These are phyloP conservation scores for Zygogramma bicolorata DNA, from an alignment of 2,888 invertebrate species.

Conservation along the genomic window DNA sequence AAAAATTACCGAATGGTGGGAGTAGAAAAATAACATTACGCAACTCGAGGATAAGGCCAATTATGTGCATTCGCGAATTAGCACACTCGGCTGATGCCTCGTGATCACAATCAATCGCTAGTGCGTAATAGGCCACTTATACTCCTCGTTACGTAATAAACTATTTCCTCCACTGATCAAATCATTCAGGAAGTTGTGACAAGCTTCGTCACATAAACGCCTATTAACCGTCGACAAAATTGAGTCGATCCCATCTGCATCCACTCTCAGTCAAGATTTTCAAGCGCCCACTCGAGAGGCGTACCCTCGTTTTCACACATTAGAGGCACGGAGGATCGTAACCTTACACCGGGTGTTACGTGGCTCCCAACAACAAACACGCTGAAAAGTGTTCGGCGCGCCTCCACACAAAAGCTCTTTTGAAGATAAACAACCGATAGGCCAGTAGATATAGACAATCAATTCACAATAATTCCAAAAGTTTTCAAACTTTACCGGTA, in stretches of 20 bases:
- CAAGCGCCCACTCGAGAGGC: slow-evolving; percentile 7
- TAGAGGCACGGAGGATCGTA: slow-evolving; percentile 7
- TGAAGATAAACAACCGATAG: slow-evolving; percentile 9
- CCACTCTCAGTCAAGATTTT: background rate
- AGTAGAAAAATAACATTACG: too few relatives aligned
- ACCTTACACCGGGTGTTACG: slow-evolving; percentile 14
- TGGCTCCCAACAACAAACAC: slow-evolving; percentile 20
- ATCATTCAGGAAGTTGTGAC: background rate
- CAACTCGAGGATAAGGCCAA: too few relatives aligned
- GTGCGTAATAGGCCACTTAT: too few relatives aligned
- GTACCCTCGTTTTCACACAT: slow-evolving; percentile 18
- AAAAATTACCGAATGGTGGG: too few relatives aligned
- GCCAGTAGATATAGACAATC: too few relatives aligned
- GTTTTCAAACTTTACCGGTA: too few relatives aligned
- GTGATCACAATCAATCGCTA: too few relatives aligned
- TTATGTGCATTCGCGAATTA: too few relatives aligned
- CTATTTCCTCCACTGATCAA: background rate
- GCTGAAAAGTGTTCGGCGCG: slow-evolving; percentile 19
- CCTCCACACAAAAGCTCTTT: slow-evolving; percentile 11
- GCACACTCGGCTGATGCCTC: too few relatives aligned
- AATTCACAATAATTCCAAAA: too few relatives aligned
- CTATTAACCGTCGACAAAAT: background rate
- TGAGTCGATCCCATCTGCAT: background rate
- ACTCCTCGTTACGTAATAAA: too few relatives aligned
- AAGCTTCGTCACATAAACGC: background rate